Evolutionary conservation across 23 tunicate species (phyloP), one percentile per base, ranked within the genome.

Genomic region (Halocynthia roretzi): DNA sequence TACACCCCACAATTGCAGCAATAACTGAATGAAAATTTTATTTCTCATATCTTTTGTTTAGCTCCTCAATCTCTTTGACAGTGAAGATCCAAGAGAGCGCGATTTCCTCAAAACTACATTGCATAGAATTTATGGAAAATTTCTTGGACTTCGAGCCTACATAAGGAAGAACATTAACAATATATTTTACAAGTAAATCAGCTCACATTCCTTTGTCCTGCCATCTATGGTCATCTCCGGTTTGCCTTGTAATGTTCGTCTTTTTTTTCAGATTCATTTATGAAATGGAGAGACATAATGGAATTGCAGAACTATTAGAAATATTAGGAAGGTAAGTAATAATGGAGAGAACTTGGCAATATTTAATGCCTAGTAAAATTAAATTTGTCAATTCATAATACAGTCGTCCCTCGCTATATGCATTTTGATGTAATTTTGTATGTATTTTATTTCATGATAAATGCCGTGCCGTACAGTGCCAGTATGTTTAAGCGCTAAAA

Each of bases 101-200:
- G 99, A 94, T 78, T 88, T 94, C 62, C 70, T 94, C 50, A 94
- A 94, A 84, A 94, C 99, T 12, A 94, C 99, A 61, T 63, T 94
- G 81, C 99, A 94, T 77, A 57, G 99, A 77, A 94, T 94, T 19
- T 94, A 94, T 81, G 99, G 99, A 68, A 94, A 94, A 64, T 94
- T 94, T 84, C 87, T 94, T 44, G 94, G 94, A 6, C 82, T 94
- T 23, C 80, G 99, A 58, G 99, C 99, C 66, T 93, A 94, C 73
- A 94, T 94, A 40, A 79, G 99, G 48, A 94, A 94, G 79, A 95
- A 94, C 21, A 94, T 94, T 23, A 94, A 94, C 80, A 94, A 94
- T 61, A 94, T 94, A 61, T 94, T 94, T 67, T 94, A 88, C 84
- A 92, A 86, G 98, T 92, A 75, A 14, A 85, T 55, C 6, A 53